phyloP scores from a whole-genome alignment of 2,797 vertebrate species.

The Platalea minor region DNA sequence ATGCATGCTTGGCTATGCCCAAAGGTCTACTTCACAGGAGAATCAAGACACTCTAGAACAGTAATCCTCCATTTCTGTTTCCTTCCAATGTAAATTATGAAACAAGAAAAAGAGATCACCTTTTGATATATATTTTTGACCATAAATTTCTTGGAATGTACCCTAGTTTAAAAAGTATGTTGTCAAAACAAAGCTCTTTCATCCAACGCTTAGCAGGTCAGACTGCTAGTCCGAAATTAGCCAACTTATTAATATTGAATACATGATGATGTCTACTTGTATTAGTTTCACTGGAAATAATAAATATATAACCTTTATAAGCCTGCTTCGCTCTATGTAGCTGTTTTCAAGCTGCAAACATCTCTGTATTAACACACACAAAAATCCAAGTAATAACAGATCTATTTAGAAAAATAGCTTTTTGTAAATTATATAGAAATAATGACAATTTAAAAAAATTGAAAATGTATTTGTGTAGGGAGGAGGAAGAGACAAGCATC shows the following conservation, averaged over 20 bases:
- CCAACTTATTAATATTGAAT: background rate
- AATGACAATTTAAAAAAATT: background rate
- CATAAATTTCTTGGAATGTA: background rate
- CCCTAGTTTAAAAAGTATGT: background rate
- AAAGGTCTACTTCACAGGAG: background rate
- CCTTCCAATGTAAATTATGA: background rate
- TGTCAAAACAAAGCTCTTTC: background rate
- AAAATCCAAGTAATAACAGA: background rate
- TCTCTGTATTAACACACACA: background rate
- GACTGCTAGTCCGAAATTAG: background rate
- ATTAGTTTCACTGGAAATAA: background rate
- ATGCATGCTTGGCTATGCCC: background rate
- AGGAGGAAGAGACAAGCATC: background rate
- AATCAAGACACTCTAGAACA: background rate
- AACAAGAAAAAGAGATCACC: background rate
- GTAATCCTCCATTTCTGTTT: background rate
- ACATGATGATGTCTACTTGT: background rate
- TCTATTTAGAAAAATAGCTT: background rate
- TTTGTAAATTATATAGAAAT: background rate
- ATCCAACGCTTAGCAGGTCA: background rate
- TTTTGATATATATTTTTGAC: background rate
- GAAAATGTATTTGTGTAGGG: background rate
- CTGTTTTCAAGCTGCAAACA: background rate
- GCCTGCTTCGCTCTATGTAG: background rate
- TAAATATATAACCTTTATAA: background rate